phyloP scores from a whole-genome alignment of 2,797 vertebrate species.

The Pempheris klunzingeri region DNA sequence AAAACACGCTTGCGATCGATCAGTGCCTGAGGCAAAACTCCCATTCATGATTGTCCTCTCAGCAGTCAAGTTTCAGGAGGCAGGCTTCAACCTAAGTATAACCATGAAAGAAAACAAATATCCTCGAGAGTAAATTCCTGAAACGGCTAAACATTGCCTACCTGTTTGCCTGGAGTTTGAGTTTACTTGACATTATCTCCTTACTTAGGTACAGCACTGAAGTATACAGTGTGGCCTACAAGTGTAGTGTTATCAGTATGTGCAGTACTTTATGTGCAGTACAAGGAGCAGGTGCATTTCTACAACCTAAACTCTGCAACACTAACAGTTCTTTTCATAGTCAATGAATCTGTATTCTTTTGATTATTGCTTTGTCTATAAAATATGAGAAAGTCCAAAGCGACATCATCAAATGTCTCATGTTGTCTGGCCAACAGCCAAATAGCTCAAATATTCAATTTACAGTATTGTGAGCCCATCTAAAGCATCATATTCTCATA shows the following conservation, averaged over 20 bases:
- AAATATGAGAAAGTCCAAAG: not conserved
- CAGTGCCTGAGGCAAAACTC: slow-evolving; percentile 80
- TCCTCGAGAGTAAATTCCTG: slow-evolving; percentile 58
- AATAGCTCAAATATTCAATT: not conserved
- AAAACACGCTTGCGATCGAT: slow-evolving; percentile 82
- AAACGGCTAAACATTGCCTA: slow-evolving; percentile 54
- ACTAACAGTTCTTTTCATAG: not conserved
- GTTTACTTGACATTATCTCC: slow-evolving; percentile 54
- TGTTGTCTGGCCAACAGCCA: not conserved
- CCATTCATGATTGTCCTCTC: slow-evolving; percentile 81
- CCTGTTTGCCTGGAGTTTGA: slow-evolving; percentile 61
- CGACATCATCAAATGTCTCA: not conserved
- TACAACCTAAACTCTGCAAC: not conserved
- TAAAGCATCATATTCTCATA: not conserved
- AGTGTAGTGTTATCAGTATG: not conserved
- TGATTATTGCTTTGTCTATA: not conserved
- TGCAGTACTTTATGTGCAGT: slow-evolving; percentile 16
- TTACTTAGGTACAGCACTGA: slow-evolving; percentile 32
- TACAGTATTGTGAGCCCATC: not conserved
- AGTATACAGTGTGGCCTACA: slow-evolving; percentile 13
- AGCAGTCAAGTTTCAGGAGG: slow-evolving; percentile 74
- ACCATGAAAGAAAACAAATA: slow-evolving; percentile 74
- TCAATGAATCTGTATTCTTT: not conserved
- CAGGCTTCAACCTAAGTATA: slow-evolving; percentile 68
- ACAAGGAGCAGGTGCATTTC: not conserved